These are phyloP conservation scores for Eunapius fragilis DNA, from an alignment of 37 sponge, comb jelly and placozoan genomes.

Conservation along the genomic window DNA sequence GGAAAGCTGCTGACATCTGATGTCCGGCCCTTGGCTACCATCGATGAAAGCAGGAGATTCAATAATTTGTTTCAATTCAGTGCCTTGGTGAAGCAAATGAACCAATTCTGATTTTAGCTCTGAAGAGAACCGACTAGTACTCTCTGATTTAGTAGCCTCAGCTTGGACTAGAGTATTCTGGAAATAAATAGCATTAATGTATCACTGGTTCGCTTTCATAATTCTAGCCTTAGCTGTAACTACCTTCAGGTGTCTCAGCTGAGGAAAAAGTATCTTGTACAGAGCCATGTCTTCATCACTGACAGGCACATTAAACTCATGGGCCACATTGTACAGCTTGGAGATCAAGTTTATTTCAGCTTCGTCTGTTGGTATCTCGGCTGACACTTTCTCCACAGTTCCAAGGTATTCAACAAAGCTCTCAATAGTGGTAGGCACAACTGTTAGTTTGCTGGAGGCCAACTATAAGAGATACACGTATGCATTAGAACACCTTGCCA, in stretches of 20 bases:
- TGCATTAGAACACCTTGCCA: too few species aligned
- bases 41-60: slow-evolving; percentile 22
- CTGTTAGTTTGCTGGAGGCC: slow-evolving; percentile 27
- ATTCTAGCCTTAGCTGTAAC: too few species aligned
- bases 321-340: slow-evolving; percentile 61
- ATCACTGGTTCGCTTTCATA: not conserved
- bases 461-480: slow-evolving; percentile 13
- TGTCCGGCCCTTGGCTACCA: not conserved
- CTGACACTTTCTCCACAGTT: slow-evolving; percentile 35
- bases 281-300: slow-evolving; percentile 55
- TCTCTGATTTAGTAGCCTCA: slow-evolving; percentile 43
- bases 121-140: slow-evolving; percentile 6
- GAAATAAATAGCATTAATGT: not conserved
- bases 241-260: slow-evolving; percentile 65
- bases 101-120: slow-evolving; percentile 18
- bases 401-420: slow-evolving; percentile 44
- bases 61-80: slow-evolving; percentile 11
- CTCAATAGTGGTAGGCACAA: slow-evolving; percentile 26
- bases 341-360: slow-evolving; percentile 31
- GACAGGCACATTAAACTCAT: slow-evolving; percentile 57
- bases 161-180: slow-evolving; percentile 34
- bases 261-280: slow-evolving; percentile 54
- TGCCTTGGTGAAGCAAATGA: slow-evolving; percentile 14
- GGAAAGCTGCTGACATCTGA: not conserved
- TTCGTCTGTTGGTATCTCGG: slow-evolving; percentile 41